Base-by-base conservation (phyloP, 2,113 vertebrate species). In the Lota lota region DNA sequence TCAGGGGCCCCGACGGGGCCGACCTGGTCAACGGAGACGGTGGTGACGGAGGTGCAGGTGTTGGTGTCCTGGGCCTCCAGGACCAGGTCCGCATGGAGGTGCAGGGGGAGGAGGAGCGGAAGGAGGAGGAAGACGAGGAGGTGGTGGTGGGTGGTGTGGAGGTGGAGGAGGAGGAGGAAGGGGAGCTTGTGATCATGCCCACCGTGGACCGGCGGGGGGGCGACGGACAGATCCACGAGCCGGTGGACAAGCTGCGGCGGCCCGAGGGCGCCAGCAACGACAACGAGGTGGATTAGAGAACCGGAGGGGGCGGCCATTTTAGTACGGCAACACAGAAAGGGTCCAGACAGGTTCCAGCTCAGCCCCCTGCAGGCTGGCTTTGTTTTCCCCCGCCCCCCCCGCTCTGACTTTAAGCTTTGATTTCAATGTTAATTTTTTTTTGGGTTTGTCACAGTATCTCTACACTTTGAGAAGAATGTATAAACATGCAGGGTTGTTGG, bases 151-250 rank as follows among this genome's bases (percentile, higher is more conserved):
- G 94, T 24, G 95, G 94, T n/a, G 94, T 93, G 0, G 94, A 94
- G 17, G 94, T 93, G 40, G 93, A 93, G 1, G 94, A 93, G 2
- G 94, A 94, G 0, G 93, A 92, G 0, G 94, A 94, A 66, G 95
- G 94, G 56, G 93, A 94, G 17, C 86, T 80, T 72, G 86, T 95
- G 72, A 93, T 88, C 54, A 93, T 96, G 67, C 95, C 98, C 90
- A 92, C 94, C 17, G 95, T 96, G 90, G 96, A 96, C 85, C 92
- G 95, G 6, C 88, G 93, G 79, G 96, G 97, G 1, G 97, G 96
- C 0, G 97, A 98, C 0, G 97, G 96, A 86, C 97, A 98, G 88
- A 97, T 98, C 85, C 97, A 96, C 0, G 96, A 98, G 92, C 97
- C 94, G 67, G 97, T 97, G 81, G 97, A 98, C 76, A 98, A 99